These are phyloP conservation scores for Timandra comae DNA, from an alignment of 2,888 invertebrate genomes.

Conservation along the genomic window DNA sequence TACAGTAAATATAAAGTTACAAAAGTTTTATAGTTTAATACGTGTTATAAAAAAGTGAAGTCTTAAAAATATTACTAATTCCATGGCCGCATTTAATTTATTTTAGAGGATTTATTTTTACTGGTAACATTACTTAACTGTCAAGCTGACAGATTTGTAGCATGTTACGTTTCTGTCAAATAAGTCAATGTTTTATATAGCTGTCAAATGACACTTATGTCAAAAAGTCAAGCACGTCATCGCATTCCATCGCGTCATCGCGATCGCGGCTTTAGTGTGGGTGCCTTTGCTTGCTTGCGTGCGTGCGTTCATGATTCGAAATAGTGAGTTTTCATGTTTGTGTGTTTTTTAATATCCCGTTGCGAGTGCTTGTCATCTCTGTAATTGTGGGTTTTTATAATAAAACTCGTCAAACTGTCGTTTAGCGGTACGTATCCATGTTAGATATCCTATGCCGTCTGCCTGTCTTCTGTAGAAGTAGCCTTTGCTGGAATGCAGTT, in stretches of 20 bases:
- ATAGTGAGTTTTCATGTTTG: conserved; percentile 62
- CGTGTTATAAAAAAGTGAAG: no score
- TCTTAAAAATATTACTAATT: no score
- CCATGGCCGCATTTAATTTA: no score
- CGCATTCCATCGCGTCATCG: conserved; percentile 7
- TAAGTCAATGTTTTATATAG: no score
- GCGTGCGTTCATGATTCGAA: conserved; percentile 42
- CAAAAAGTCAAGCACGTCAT: neutral
- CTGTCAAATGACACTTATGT: conserved; percentile 1
- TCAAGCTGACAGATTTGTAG: no score
- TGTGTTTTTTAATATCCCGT: conserved; percentile 70
- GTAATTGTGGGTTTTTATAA: conserved; percentile 70
- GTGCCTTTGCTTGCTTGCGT: conserved; percentile 38
- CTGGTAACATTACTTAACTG: no score
- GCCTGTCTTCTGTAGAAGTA: conserved; percentile 9
- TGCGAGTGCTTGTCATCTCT: conserved; percentile 61
- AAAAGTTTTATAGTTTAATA: no score
- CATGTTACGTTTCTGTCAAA: no score
- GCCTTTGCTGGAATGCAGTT: conserved; percentile 28
- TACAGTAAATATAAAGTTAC: no score
- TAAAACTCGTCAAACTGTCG: conserved; percentile 69
- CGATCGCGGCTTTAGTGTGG: conserved; percentile 44
- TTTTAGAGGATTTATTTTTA: no score
- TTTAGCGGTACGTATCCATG: conserved; percentile 58
- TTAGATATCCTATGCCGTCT: no score